A percentile compares a stretch with the other conserved stretches of the same genome.
phyloP scores from a whole-genome alignment of 2,888 invertebrate genomes.

The Balanococcus diminutus region DNA sequence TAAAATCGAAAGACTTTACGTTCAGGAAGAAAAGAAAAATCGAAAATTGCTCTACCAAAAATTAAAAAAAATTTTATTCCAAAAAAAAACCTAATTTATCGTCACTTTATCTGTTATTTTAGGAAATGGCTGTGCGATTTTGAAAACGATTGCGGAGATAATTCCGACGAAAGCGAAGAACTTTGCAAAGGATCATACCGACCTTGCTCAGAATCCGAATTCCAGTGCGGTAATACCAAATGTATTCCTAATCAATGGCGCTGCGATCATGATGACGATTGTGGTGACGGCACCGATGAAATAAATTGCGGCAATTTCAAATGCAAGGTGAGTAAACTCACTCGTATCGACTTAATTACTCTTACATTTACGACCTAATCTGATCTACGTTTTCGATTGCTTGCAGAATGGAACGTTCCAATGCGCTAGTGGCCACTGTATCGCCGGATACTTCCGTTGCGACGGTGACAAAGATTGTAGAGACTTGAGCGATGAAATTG shows the following conservation, averaged over 20 bases:
- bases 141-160: conserved; percentile 95
- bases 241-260: conserved; percentile 92
- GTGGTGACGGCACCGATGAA: conserved; percentile 93
- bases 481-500: conserved; percentile 87
- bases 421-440: conserved; percentile 90
- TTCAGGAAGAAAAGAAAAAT: too few species aligned
- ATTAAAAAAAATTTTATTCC: too few species aligned
- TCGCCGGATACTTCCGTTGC: conserved; percentile 84
- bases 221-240: conserved; percentile 84
- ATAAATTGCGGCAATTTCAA: conserved; percentile 79
- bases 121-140: conserved; percentile 93
- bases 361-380: neutral
- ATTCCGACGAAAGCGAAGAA: conserved; percentile 83
- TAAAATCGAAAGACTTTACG: too few species aligned
- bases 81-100: neutral
- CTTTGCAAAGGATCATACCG: conserved; percentile 80
- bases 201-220: conserved; percentile 92
- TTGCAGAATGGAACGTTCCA: conserved; percentile 82
- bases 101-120: neutral
- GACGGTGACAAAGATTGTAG: conserved; percentile 89
- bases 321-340: conserved; percentile 69
- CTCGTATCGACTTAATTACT: neutral
- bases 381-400: neutral
- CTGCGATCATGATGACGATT: conserved; percentile 96
- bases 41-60: too few species aligned